Evolutionary conservation across 2,888 invertebrate genomes (phyloP).

Genomic region (Ochropleura leucogaster): DNA sequence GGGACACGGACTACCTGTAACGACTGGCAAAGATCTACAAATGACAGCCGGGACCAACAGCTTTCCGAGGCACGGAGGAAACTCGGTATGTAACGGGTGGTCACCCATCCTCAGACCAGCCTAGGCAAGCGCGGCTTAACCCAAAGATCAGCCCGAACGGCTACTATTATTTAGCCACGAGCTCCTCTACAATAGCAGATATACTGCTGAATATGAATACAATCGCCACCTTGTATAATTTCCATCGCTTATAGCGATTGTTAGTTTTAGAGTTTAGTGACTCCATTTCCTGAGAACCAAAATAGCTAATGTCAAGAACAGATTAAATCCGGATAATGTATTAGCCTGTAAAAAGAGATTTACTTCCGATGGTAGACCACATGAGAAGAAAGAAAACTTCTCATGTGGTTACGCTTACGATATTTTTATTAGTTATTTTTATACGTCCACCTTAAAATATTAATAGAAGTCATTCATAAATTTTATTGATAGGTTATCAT

Average conservation of each 20-base stretch:
- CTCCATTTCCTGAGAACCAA: slow-evolving; percentile 37
- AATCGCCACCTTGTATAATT: not conserved
- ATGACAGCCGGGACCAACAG: no score
- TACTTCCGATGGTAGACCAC: slow-evolving; percentile 41
- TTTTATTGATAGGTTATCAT: slow-evolving; percentile 5
- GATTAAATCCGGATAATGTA: slow-evolving; percentile 32
- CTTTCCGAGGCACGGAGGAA: no score
- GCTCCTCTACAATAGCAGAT: no score
- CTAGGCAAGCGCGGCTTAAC: no score
- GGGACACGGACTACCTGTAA: no score
- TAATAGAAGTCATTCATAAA: slow-evolving; percentile 6
- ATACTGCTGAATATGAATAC: not conserved
- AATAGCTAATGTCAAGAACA: slow-evolving; percentile 48
- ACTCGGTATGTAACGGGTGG: no score
- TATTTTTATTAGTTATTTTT: slow-evolving; percentile 17
- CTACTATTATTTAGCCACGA: no score
- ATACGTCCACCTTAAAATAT: slow-evolving; percentile 12
- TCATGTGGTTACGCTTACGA: slow-evolving; percentile 20
- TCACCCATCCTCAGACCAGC: no score
- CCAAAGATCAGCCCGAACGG: no score
- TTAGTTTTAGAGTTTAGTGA: slow-evolving; percentile 37
- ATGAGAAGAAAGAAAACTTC: slow-evolving; percentile 1
- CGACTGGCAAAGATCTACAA: no score
- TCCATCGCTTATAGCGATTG: not conserved
- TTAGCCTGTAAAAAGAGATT: slow-evolving; percentile 18